phyloP scores from a whole-genome alignment of 2,888 invertebrate species.

The Heliconius erato region DNA sequence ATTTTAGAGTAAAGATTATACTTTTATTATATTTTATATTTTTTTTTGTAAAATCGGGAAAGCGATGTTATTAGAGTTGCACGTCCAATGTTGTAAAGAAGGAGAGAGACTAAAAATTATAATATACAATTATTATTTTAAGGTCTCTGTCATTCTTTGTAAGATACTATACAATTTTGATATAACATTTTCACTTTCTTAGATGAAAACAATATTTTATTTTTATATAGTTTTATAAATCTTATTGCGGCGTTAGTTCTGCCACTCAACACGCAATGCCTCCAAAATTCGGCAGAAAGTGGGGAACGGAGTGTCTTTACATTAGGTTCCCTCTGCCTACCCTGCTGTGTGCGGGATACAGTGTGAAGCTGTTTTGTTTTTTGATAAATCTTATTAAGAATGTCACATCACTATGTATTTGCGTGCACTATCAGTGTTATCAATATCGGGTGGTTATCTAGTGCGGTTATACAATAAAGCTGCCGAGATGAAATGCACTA shows the following conservation, averaged over 20 bases:
- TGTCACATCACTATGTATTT: constrained; percentile 56
- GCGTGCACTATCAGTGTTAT: constrained; percentile 57
- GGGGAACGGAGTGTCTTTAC: no score
- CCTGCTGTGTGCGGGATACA: no score
- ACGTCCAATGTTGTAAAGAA: fast-evolving
- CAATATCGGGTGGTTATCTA: constrained; percentile 57
- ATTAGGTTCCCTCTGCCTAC: no score
- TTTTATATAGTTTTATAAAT: background rate
- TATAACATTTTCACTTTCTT: no score
- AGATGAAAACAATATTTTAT: background rate
- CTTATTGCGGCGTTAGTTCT: no score
- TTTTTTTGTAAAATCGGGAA: background rate
- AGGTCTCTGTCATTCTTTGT: background rate
- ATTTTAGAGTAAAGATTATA: background rate
- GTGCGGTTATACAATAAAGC: constrained; percentile 43
- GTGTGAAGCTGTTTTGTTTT: no score
- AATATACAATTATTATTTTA: background rate
- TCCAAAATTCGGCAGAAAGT: no score
- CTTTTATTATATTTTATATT: background rate
- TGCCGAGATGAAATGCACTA: constrained; percentile 39
- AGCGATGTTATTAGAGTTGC: background rate
- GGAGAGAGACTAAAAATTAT: background rate
- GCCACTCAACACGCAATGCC: no score
- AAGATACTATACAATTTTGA: background rate
- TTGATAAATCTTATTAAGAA: no score